Conservation (phyloP, 2,888 invertebrate genomes). For the Xestia xanthographa region DNA sequence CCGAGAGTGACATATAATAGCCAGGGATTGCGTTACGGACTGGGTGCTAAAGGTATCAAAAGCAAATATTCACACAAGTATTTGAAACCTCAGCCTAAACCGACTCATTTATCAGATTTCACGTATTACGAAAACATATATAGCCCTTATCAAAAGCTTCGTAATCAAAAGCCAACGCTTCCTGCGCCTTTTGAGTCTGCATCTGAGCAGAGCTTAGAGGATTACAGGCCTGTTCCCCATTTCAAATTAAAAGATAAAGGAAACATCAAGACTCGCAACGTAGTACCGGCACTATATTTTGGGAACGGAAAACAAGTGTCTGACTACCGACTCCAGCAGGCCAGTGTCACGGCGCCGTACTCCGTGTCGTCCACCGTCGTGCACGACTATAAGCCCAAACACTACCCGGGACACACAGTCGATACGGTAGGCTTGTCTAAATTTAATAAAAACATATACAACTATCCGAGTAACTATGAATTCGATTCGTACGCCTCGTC, state of each 20-base stretch:
- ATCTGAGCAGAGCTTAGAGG: conserved; percentile 73
- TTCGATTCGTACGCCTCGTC: conserved; percentile 84
- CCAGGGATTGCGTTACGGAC: conserved; percentile 80
- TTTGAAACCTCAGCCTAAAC: conserved; percentile 75
- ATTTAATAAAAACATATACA: conserved; percentile 77
- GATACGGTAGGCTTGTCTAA: conserved; percentile 73
- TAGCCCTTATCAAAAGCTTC: conserved; percentile 73
- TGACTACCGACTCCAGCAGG: conserved; percentile 77
- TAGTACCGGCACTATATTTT: conserved; percentile 71
- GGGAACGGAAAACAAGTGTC: conserved; percentile 74
- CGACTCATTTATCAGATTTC: conserved; percentile 75
- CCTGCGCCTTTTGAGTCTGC: conserved; percentile 67
- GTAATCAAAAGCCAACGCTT: conserved; percentile 74
- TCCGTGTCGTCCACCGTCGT: conserved; percentile 82
- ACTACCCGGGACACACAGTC: conserved; percentile 67
- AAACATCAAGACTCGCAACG: conserved; percentile 73
- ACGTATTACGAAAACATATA: conserved; percentile 87
- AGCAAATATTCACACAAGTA: conserved; percentile 77
- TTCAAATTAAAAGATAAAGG: conserved; percentile 79
- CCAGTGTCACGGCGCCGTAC: conserved; percentile 79
- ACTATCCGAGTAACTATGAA: conserved; percentile 81
- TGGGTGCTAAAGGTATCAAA: conserved; percentile 73
- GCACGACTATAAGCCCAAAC: conserved; percentile 83
- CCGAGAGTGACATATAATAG: conserved; percentile 84
- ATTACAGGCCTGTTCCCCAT: conserved; percentile 78